Conservation (phyloP, 2,797 vertebrate genomes). For the Crenichthys baileyi region DNA sequence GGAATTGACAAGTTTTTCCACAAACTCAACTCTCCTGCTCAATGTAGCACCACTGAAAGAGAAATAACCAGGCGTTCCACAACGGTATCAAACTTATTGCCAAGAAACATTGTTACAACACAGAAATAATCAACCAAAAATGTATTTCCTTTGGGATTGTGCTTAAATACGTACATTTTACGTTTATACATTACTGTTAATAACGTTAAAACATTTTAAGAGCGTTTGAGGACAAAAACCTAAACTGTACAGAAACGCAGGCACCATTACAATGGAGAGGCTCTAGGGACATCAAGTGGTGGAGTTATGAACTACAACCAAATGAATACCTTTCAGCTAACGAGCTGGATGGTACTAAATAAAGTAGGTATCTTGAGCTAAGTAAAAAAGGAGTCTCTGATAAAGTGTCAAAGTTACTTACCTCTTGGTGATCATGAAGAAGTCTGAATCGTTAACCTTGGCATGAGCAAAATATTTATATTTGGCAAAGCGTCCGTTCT, state of each 20-base stretch:
- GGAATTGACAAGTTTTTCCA: background rate
- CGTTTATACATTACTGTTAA: background rate
- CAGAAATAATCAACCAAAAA: background rate
- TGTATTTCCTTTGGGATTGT: background rate
- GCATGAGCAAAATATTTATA: slow-evolving; percentile 95
- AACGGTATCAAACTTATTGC: background rate
- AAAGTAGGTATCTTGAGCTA: background rate
- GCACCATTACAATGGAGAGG: background rate
- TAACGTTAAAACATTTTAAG: background rate
- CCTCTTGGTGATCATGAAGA: slow-evolving; percentile 98
- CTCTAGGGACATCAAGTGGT: background rate
- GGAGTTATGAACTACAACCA: background rate
- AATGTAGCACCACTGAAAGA: background rate
- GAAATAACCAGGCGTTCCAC: background rate
- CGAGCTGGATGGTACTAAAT: background rate
- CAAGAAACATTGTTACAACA: background rate
- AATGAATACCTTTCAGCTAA: background rate
- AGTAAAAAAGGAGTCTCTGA: background rate
- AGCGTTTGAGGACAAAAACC: background rate
- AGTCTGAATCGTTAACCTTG: slow-evolving; percentile 94
- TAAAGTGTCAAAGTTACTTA: slow-evolving; percentile 60
- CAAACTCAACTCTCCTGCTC: background rate
- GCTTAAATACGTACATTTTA: background rate
- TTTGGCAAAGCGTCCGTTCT: slow-evolving; percentile 98
- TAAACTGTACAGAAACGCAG: background rate